Evolutionary conservation across 2,113 vertebrate genomes (phyloP).

Genomic region (Prochilodus magdalenae): DNA sequence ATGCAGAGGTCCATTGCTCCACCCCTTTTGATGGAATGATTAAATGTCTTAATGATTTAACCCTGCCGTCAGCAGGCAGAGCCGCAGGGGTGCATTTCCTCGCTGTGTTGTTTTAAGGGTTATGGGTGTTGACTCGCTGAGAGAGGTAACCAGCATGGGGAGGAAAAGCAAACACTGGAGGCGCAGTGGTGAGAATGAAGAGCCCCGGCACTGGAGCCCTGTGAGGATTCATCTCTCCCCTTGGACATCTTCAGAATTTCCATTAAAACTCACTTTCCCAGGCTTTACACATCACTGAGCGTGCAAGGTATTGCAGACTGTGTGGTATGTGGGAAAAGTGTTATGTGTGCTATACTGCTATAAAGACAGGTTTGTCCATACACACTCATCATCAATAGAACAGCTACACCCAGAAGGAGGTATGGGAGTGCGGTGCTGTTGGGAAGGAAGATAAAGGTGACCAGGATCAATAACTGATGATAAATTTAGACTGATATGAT

Average conservation of each 20-base stretch:
- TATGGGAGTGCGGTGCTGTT: no score
- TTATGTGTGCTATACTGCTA: not conserved
- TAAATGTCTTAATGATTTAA: not conserved
- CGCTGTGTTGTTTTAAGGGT: slow-evolving; percentile 11
- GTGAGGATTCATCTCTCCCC: slow-evolving; percentile 1
- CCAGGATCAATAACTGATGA: no score
- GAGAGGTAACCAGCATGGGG: slow-evolving; percentile 10
- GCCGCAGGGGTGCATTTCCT: not conserved
- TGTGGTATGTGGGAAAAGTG: not conserved
- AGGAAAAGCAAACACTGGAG: slow-evolving; percentile 31
- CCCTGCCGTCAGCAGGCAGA: not conserved
- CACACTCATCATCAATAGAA: no score
- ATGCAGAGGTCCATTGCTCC: no score
- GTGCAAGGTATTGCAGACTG: not conserved
- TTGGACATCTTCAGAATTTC: not conserved
- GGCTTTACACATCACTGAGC: not conserved
- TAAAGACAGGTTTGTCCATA: no score
- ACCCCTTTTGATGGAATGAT: not conserved
- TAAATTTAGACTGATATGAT: no score
- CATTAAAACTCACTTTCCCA: not conserved
- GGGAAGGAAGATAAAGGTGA: no score
- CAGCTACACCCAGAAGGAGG: no score
- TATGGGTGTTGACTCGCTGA: slow-evolving; percentile 10
- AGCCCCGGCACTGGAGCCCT: not conserved
- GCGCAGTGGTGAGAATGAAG: not conserved